These are phyloP conservation scores for Monomorium pharaonis DNA, from an alignment of 1,140 invertebrate species.

Conservation along the genomic window DNA sequence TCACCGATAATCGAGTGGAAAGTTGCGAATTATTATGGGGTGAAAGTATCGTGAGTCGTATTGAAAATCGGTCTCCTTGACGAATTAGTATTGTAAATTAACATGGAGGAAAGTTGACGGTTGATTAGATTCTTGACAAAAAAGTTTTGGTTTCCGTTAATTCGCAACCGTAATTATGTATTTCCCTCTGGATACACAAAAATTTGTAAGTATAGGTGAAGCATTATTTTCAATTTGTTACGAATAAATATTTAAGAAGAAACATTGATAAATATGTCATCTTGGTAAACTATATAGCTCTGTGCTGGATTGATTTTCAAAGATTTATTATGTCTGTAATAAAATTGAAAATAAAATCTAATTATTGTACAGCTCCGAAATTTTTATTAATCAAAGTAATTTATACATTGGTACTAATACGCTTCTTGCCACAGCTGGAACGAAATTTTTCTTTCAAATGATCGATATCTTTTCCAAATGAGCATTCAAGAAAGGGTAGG, in stretches of 20 bases:
- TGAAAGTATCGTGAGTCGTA: background rate
- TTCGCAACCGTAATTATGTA: background rate
- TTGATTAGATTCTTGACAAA: background rate
- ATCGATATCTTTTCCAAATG: background rate
- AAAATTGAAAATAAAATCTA: background rate
- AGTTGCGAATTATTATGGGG: slow-evolving; percentile 4
- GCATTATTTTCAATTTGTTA: background rate
- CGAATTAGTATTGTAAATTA: slow-evolving; percentile 7
- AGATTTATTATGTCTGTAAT: background rate
- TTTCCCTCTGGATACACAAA: background rate
- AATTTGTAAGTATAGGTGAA: background rate
- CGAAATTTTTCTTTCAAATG: background rate
- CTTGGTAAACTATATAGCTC: background rate
- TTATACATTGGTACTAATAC: background rate
- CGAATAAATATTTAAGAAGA: background rate
- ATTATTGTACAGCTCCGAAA: background rate
- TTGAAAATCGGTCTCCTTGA: background rate
- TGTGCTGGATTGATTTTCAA: background rate
- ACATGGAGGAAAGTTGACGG: background rate
- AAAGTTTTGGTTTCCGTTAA: background rate
- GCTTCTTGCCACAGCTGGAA: background rate
- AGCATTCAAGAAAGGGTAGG: background rate
- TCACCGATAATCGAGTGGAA: slow-evolving; percentile 3
- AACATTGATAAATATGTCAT: background rate
- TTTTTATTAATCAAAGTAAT: background rate